phyloP scores from a whole-genome alignment of 1,140 invertebrate species.

The Asbolus verrucosus region DNA sequence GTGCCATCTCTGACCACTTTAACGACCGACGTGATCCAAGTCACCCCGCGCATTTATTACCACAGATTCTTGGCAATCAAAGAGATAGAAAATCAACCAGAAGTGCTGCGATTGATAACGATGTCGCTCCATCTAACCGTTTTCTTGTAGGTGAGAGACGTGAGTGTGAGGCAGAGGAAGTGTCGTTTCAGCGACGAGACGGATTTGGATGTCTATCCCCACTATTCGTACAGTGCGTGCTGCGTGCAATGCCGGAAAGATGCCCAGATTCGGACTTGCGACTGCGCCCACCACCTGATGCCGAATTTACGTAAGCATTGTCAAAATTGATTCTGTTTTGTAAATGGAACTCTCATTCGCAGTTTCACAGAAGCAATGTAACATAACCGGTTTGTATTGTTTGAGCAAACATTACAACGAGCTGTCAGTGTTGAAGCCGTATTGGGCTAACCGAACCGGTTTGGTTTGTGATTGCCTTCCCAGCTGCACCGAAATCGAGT shows the following conservation, averaged over 20 bases:
- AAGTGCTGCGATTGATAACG: constrained; percentile 54
- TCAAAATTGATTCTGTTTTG: too few relatives aligned
- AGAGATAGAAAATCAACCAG: constrained; percentile 63
- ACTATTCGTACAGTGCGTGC: constrained; percentile 77
- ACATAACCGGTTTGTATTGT: constrained; percentile 71
- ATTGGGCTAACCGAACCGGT: constrained; percentile 62
- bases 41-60: constrained; percentile 56
- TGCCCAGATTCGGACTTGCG: constrained; percentile 72
- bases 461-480: constrained; percentile 67
- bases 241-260: constrained; percentile 76
- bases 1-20: constrained; percentile 73
- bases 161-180: constrained; percentile 63
- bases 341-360: constrained; percentile 52
- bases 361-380: too few relatives aligned
- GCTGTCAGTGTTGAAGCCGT: constrained; percentile 72
- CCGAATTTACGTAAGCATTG: constrained; percentile 67
- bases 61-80: constrained; percentile 58
- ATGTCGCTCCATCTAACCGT: background rate
- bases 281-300: constrained; percentile 76
- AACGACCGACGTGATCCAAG: constrained; percentile 67
- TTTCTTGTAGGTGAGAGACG: constrained; percentile 59
- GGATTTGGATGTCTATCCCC: constrained; percentile 70
- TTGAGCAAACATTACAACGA: constrained; percentile 72
- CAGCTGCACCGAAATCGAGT: constrained; percentile 69
- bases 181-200: constrained; percentile 77